Percentiles rank a stretch among this genome's conserved stretches.
phyloP scores from a whole-genome alignment of 2,113 vertebrate genomes.

The Triplophysa siluroides region DNA sequence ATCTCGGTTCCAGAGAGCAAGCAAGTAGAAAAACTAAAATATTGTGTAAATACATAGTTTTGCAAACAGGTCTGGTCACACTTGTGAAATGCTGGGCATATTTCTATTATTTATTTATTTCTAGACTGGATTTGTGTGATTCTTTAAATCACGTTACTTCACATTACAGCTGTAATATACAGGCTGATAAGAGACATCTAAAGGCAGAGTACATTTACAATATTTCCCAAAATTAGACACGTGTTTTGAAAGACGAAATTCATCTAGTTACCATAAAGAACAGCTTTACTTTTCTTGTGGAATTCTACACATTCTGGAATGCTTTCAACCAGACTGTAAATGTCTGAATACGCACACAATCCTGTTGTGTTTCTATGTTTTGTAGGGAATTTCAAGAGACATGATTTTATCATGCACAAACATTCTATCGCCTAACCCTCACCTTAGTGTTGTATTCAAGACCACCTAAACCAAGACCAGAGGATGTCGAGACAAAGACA shows the following conservation, averaged over 20 bases:
- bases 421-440: too few species aligned
- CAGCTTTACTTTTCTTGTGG: not conserved
- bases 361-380: too few species aligned
- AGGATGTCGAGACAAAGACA: too few species aligned
- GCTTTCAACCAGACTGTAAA: not conserved
- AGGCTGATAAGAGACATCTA: not conserved
- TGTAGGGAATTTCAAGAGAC: too few species aligned
- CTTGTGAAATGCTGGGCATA: not conserved
- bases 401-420: too few species aligned
- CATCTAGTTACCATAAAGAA: too few species aligned
- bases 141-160: not conserved
- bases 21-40: conserved; percentile 29
- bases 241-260: too few species aligned
- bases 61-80: conserved; percentile 3
- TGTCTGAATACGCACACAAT: not conserved
- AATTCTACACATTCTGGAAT: not conserved
- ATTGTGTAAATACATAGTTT: conserved; percentile 26
- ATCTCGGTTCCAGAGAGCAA: conserved; percentile 12
- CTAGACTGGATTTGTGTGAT: conserved; percentile 13
- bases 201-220: too few species aligned
- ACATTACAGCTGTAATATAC: not conserved
- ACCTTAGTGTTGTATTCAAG: too few species aligned
- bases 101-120: not conserved
- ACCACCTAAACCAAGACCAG: too few species aligned
- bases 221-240: too few species aligned